phyloP scores from a whole-genome alignment of 2,797 vertebrate species.

The Schizothorax lantsangensis region DNA sequence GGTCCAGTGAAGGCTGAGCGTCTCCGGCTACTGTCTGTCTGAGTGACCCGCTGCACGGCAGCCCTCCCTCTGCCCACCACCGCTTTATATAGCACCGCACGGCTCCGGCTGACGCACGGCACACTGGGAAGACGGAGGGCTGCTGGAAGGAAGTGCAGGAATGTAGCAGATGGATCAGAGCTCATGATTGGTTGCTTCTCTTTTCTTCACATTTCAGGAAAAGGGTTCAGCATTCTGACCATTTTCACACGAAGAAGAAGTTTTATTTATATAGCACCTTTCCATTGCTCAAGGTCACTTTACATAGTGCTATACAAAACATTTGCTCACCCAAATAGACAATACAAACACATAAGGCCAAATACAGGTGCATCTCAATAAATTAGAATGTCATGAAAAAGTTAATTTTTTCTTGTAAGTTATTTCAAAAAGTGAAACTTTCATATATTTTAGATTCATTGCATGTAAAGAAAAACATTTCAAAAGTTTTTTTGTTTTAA shows the following conservation, averaged over 20 bases:
- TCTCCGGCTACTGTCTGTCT: conserved; percentile 73
- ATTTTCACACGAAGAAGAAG: not conserved
- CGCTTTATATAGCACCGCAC: conserved; percentile 77
- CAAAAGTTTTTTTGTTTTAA: too few species aligned
- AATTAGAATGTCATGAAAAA: too few species aligned
- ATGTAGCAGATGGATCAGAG: not conserved
- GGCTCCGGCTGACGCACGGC: conserved; percentile 73
- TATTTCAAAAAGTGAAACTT: too few species aligned
- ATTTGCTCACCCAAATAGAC: too few species aligned
- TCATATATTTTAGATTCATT: too few species aligned
- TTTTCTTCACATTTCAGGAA: not conserved
- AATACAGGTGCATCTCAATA: too few species aligned
- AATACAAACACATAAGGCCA: too few species aligned
- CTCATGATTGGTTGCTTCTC: not conserved
- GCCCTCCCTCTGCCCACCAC: conserved; percentile 70
- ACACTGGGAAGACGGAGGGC: conserved; percentile 69
- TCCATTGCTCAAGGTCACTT: too few species aligned
- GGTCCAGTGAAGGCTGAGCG: conserved; percentile 70
- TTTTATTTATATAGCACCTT: too few species aligned
- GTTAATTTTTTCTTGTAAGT: too few species aligned
- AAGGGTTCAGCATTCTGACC: not conserved
- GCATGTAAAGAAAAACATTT: too few species aligned
- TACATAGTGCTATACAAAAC: too few species aligned
- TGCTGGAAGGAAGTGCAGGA: not conserved
- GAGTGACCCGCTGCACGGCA: conserved; percentile 76